Evolutionary conservation across 2,797 vertebrate genomes (phyloP).

Genomic region (Clarias laeviceps): DNA sequence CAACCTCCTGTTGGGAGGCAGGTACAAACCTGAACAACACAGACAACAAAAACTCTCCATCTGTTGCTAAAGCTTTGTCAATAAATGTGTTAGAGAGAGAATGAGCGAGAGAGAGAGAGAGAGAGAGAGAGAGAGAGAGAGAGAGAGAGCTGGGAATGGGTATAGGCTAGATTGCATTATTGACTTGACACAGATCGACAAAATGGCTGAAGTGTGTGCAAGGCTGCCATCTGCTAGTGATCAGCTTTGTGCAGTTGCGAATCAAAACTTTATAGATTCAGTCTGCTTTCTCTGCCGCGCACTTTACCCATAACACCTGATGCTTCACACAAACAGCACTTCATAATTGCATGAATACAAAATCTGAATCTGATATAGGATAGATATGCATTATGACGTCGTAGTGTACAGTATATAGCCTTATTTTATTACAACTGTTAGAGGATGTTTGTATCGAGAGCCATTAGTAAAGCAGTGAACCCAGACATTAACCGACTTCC

Average conservation of each 20-base stretch:
- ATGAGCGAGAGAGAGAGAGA: slow-evolving; percentile 44
- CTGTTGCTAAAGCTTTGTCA: slow-evolving; percentile 40
- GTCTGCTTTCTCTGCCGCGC: slow-evolving; percentile 32
- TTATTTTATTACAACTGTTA: background rate
- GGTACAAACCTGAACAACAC: slow-evolving; percentile 30
- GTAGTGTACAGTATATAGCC: background rate
- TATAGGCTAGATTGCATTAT: slow-evolving; percentile 60
- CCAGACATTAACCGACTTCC: slow-evolving; percentile 35
- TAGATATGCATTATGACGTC: background rate
- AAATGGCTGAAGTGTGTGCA: slow-evolving; percentile 55
- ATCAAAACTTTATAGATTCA: slow-evolving; percentile 57
- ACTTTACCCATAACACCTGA: slow-evolving; percentile 29
- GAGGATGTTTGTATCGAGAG: slow-evolving; percentile 21
- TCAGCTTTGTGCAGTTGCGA: slow-evolving; percentile 48
- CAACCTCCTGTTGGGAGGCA: slow-evolving; percentile 12
- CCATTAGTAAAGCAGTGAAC: slow-evolving; percentile 47
- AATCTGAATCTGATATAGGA: background rate
- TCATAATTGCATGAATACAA: slow-evolving; percentile 21
- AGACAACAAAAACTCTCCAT: slow-evolving; percentile 41
- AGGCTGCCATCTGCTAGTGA: slow-evolving; percentile 47
- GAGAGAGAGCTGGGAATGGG: slow-evolving; percentile 38
- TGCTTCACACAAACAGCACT: slow-evolving; percentile 1
- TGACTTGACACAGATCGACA: slow-evolving; percentile 52
- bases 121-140: slow-evolving; percentile 44
- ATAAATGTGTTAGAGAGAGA: slow-evolving; percentile 49